Evolutionary conservation across 2,113 vertebrate species (phyloP).

Genomic region (Prionailurus bengalensis): DNA sequence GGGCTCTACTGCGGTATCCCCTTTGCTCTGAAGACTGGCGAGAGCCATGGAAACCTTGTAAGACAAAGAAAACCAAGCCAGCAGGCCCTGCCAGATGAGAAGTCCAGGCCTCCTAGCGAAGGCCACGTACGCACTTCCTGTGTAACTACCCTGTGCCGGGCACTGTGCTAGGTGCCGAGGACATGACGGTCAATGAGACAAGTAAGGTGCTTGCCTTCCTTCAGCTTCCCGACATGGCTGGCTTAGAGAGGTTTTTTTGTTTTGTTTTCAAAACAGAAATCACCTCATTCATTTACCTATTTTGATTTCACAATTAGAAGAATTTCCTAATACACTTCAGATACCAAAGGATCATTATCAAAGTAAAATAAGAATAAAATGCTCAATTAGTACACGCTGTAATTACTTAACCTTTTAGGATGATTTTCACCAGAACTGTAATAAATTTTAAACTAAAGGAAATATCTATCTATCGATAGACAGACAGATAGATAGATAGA

Average conservation of each 20-base stretch:
- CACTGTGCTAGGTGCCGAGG: background rate
- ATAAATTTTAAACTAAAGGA: background rate
- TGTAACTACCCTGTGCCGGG: background rate
- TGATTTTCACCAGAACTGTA: constrained; percentile 52
- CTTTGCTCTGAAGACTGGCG: background rate
- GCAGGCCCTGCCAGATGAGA: background rate
- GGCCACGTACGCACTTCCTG: background rate
- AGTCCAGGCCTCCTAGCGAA: background rate
- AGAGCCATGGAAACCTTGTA: background rate
- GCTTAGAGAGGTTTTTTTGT: background rate
- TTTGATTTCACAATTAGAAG: constrained; percentile 53
- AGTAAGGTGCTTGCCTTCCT: background rate
- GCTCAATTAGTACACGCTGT: background rate
- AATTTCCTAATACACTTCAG: constrained; percentile 4
- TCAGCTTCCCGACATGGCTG: background rate
- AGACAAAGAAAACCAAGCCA: background rate
- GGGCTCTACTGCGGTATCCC: background rate
- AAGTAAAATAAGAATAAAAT: constrained; percentile 44
- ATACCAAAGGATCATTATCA: constrained; percentile 9
- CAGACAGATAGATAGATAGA: no score
- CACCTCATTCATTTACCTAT: background rate
- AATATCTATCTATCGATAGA: no score
- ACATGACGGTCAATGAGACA: background rate
- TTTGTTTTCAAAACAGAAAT: background rate
- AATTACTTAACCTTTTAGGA: constrained; percentile 29